phyloP scores from a whole-genome alignment of 1,140 invertebrate species.

The Rhizoglyphus robini region DNA sequence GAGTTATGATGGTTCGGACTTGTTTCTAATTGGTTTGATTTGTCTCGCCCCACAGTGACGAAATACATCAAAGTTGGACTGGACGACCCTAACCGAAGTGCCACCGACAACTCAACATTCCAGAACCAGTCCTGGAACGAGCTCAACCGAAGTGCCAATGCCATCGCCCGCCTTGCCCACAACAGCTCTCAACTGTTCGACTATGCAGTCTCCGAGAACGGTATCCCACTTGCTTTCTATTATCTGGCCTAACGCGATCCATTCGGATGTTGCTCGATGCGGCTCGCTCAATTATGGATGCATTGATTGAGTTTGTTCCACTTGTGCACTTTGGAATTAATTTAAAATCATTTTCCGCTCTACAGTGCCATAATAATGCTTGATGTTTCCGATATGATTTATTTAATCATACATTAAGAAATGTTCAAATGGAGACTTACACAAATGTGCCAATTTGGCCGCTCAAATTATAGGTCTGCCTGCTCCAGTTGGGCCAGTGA shows the following conservation, averaged over 20 bases:
- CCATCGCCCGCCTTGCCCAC: background rate
- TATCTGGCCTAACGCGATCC: no score
- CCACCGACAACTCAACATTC: background rate
- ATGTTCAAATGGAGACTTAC: background rate
- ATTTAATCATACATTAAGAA: constrained; percentile 14
- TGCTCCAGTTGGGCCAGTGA: no score
- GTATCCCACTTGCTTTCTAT: background rate
- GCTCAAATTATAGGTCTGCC: background rate
- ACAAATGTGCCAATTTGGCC: background rate
- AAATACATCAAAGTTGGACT: constrained; percentile 18
- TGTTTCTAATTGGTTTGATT: background rate
- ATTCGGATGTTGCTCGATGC: no score
- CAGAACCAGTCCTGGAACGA: background rate
- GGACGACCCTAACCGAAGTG: constrained; percentile 1
- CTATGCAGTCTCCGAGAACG: background rate
- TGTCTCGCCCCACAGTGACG: background rate
- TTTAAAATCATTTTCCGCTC: constrained; percentile 3
- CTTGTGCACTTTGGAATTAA: background rate
- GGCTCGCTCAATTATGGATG: no score
- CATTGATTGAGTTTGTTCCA: no score
- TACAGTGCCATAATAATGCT: background rate
- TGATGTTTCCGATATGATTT: constrained; percentile 7
- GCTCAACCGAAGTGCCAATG: constrained; percentile 12
- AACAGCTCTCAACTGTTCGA: background rate
- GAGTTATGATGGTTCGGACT: no score